These are phyloP conservation scores for Melopsittacus undulatus DNA, from an alignment of 2,797 vertebrate genomes.

Conservation along the genomic window DNA sequence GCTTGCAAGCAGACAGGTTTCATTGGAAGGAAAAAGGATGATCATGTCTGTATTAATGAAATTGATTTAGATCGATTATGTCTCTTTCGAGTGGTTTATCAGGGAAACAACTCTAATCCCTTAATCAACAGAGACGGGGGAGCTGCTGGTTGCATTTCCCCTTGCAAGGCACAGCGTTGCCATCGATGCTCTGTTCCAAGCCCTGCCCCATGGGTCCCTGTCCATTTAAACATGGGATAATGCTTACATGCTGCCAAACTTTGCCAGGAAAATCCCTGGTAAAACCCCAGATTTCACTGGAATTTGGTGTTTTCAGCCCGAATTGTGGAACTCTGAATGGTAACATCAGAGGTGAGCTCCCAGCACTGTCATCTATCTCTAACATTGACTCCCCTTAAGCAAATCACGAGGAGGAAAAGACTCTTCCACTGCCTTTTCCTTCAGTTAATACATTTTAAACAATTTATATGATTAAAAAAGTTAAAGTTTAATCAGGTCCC, in stretches of 20 bases:
- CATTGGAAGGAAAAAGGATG: background rate
- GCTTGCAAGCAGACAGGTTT: background rate
- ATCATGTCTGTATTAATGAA: background rate
- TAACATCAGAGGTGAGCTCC: background rate
- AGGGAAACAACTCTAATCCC: background rate
- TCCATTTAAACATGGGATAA: background rate
- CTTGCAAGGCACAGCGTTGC: rapidly evolving
- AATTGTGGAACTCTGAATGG: background rate
- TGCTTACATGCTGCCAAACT: background rate
- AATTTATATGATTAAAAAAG: constrained; percentile 24
- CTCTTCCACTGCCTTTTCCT: background rate
- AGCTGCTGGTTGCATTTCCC: background rate
- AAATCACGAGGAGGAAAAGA: background rate
- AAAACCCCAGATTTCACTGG: background rate
- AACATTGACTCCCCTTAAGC: background rate
- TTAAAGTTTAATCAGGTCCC: background rate
- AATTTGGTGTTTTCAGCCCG: background rate
- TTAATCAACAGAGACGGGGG: background rate
- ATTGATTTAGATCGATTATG: background rate
- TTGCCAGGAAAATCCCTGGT: background rate
- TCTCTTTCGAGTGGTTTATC: background rate
- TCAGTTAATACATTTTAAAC: constrained; percentile 8
- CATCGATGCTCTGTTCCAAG: background rate
- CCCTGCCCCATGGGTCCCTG: background rate
- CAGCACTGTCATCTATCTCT: background rate